These are phyloP conservation scores for Diadema setosum DNA, from an alignment of 35 echinoderm and acorn worm species.

Conservation along the genomic window DNA sequence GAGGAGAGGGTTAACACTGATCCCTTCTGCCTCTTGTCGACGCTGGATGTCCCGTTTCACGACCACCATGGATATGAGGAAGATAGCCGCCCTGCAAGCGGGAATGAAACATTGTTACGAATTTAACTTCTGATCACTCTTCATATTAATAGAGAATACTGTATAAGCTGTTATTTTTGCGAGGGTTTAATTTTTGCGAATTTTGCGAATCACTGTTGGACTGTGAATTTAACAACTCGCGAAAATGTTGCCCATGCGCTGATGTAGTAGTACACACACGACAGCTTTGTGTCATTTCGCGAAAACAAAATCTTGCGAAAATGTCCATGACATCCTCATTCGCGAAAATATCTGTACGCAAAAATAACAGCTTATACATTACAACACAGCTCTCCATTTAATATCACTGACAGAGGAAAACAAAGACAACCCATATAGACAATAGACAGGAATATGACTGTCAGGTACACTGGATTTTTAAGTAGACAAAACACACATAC, in stretches of 20 bases:
- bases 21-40: background rate
- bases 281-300: background rate
- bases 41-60: slow-evolving; percentile 41
- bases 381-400: background rate
- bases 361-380: no score
- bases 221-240: no score
- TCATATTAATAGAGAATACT: background rate
- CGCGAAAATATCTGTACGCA: no score
- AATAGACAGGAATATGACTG: no score
- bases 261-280: background rate
- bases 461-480: no score
- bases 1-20: background rate
- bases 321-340: no score
- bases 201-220: no score
- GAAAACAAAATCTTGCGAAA: no score
- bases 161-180: no score
- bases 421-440: background rate
- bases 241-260: no score
- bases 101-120: background rate
- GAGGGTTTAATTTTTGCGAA: no score
- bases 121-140: background rate
- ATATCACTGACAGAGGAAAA: background rate
- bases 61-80: slow-evolving; percentile 35
- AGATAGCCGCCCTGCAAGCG: slow-evolving; percentile 28
- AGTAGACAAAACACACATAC: no score